These are phyloP conservation scores for Smittia aterrima DNA, from an alignment of 2,888 invertebrate species.

Conservation along the genomic window DNA sequence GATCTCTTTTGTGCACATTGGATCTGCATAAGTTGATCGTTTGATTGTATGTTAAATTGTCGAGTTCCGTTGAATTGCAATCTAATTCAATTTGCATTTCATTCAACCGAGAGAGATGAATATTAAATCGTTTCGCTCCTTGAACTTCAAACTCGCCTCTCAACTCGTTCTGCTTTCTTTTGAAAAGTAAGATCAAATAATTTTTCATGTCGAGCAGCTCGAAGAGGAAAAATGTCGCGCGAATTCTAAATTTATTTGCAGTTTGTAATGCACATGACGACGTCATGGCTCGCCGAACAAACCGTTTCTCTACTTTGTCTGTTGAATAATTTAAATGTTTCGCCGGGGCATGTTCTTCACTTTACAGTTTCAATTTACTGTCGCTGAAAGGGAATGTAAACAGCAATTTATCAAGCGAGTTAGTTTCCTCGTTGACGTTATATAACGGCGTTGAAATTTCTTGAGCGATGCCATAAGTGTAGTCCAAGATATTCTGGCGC, in stretches of 20 bases:
- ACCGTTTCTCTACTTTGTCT: background rate
- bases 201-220: too few species aligned
- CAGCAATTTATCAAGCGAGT: background rate
- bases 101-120: too few species aligned
- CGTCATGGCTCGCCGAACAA: background rate
- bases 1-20: background rate
- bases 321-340: background rate
- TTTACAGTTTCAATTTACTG: background rate
- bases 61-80: too few species aligned
- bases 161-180: too few species aligned
- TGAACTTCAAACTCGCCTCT: too few species aligned
- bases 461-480: background rate
- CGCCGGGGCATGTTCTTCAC: background rate
- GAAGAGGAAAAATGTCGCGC: too few species aligned
- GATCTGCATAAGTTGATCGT: background rate
- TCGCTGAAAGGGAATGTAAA: constrained; percentile 14
- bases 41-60: background rate
- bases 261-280: background rate
- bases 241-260: too few species aligned
- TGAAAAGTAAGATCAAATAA: too few species aligned
- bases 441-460: background rate
- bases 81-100: too few species aligned
- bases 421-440: background rate
- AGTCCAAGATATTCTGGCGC: background rate
- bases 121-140: too few species aligned